Evolutionary conservation across 2,113 vertebrate genomes (phyloP), one percentile per base, ranked within the genome.

Genomic region (Holacanthus passer): DNA sequence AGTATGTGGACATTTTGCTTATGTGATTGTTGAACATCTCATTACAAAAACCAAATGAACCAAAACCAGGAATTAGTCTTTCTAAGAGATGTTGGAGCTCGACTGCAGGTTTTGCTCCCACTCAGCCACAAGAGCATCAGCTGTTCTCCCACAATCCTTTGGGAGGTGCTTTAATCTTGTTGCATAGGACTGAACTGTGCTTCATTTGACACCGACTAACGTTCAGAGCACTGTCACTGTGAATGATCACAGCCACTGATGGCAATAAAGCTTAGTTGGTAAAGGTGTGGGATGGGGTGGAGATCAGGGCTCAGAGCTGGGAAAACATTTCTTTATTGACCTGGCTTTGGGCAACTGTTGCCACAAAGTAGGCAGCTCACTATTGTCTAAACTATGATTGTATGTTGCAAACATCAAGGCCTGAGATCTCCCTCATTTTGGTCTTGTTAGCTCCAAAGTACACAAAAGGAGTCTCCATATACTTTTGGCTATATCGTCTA

Each of bases 101-200:
- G n/a, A 20, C 41, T 60, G 67, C 35, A 63, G 77, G 37, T 11
- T 68, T 59, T 68, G 11, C 60, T 5, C 41, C 31, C n/a, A 31
- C 31, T 72, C 37, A 41, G 60, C 17, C 35, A 6, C n/a, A 35
- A 39, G 43, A 74, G 62, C n/a, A 27, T 32, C 10, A 1, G n/a
- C n/a, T n/a, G n/a, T n/a, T n/a, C n/a, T n/a, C n/a, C n/a, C n/a
- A n/a, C n/a, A n/a, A n/a, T n/a, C n/a, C n/a, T n/a, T n/a, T n/a
- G n/a, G n/a, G n/a, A n/a, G n/a, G 35, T 37, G 35, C 8, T 8
- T 37, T n/a, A n/a, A n/a, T n/a, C n/a, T 37, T 37, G 35, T 37
- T 37, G n/a, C n/a, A n/a, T n/a, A n/a, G n/a, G n/a, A n/a, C n/a
- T n/a, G n/a, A 37, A 20, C 17, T 47, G 17, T 2, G 45, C 45